A percentile compares a stretch with the other conserved stretches of the same genome.
These are phyloP conservation scores for Sesia apiformis DNA, from an alignment of 2,888 invertebrate species.

Conservation along the genomic window DNA sequence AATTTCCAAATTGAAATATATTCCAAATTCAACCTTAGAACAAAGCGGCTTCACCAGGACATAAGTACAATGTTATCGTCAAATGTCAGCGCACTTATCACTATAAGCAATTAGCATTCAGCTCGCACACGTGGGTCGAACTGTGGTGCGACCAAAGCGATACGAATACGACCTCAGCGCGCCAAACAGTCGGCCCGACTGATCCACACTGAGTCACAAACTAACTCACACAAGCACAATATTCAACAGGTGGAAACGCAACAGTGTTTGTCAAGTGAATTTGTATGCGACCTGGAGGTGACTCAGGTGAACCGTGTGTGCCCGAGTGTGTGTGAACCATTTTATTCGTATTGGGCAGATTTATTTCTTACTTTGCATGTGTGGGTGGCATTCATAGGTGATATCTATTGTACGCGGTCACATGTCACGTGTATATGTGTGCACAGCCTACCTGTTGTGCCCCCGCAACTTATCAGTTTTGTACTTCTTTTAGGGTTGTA, in stretches of 20 bases:
- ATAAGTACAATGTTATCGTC: slow-evolving; percentile 12
- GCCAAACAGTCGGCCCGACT: slow-evolving; percentile 62
- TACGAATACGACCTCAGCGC: slow-evolving; percentile 57
- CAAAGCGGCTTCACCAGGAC: neutral
- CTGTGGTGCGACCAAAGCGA: slow-evolving; percentile 16
- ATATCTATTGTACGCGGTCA: slow-evolving; percentile 56
- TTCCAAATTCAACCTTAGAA: neutral
- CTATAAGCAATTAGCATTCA: slow-evolving; percentile 43
- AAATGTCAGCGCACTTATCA: slow-evolving; percentile 58
- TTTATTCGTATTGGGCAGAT: slow-evolving; percentile 63
- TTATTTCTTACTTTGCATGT: slow-evolving; percentile 38
- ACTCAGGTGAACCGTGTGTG: slow-evolving; percentile 39
- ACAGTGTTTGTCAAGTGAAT: slow-evolving; percentile 55
- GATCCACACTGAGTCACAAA: slow-evolving; percentile 53
- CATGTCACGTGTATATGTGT: slow-evolving; percentile 52
- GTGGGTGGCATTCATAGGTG: slow-evolving; percentile 44
- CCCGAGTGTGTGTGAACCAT: slow-evolving; percentile 54
- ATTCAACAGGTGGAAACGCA: slow-evolving; percentile 66
- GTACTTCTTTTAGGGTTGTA: slow-evolving; percentile 52
- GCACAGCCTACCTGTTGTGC: slow-evolving; percentile 63
- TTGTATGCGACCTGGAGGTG: slow-evolving; percentile 60
- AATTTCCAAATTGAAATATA: neutral
- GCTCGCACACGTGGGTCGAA: slow-evolving; percentile 47
- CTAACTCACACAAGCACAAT: slow-evolving; percentile 38
- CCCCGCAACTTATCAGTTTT: slow-evolving; percentile 59